Conservation (phyloP, 2,797 vertebrate genomes). For the Tragopan temminckii region DNA sequence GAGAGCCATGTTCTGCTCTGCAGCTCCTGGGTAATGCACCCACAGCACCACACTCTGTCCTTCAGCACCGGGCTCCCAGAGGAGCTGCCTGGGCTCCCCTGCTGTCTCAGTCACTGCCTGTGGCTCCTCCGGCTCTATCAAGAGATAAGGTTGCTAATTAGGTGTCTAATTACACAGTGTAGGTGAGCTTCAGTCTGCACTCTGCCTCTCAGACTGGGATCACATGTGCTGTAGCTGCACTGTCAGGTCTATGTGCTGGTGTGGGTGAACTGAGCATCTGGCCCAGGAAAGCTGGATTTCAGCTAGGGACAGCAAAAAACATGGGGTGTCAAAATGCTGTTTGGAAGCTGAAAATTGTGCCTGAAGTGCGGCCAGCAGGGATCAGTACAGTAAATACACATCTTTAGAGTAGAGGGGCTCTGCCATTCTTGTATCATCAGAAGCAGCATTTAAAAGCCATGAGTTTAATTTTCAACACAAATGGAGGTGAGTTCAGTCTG, state of each 20-base stretch:
- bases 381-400: neutral
- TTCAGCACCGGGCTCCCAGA: neutral
- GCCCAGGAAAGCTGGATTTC: neutral
- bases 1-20: neutral
- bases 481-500: constrained; percentile 4
- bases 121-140: neutral
- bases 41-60: neutral
- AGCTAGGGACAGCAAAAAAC: neutral
- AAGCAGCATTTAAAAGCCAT: constrained; percentile 22
- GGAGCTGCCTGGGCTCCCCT: neutral
- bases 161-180: neutral
- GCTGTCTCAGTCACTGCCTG: neutral
- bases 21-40: neutral
- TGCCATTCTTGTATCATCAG: neutral
- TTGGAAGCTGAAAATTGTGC: neutral
- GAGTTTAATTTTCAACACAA: constrained; percentile 34
- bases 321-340: neutral
- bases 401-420: neutral
- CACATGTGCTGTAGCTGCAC: neutral
- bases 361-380: neutral
- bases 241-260: neutral
- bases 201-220: rapidly evolving
- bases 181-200: constrained; percentile 1
- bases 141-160: constrained; percentile 35
- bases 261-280: neutral